Conservation (phyloP, 2,797 vertebrate genomes). For the Anguilla pacifica region DNA sequence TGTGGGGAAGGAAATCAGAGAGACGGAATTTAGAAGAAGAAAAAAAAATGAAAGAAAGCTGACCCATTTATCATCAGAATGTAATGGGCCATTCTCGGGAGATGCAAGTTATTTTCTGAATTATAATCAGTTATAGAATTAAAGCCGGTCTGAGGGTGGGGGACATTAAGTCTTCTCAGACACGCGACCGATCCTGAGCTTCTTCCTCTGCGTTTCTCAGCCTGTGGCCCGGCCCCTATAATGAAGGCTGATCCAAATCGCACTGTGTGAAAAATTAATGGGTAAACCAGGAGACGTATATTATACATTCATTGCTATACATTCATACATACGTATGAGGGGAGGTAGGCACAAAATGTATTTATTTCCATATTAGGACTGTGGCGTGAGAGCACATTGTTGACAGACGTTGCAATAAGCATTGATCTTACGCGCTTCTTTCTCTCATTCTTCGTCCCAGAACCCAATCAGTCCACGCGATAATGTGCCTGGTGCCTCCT, state of each 20-base stretch:
- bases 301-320: background rate
- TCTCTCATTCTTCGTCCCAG: background rate
- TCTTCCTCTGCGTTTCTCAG: background rate
- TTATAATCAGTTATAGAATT: background rate
- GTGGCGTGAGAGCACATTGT: background rate
- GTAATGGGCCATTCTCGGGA: slow-evolving; percentile 17
- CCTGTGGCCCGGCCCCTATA: background rate
- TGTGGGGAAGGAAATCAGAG: slow-evolving; percentile 17
- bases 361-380: slow-evolving; percentile 26
- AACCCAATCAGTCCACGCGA: background rate
- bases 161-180: slow-evolving; percentile 9
- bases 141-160: background rate
- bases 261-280: background rate
- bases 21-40: background rate
- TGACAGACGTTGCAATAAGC: slow-evolving; percentile 18
- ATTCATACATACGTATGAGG: background rate
- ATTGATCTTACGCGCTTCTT: slow-evolving; percentile 27
- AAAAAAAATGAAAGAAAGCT: slow-evolving; percentile 5
- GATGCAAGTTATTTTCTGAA: slow-evolving; percentile 2
- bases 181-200: background rate
- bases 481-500: background rate
- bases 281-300: background rate
- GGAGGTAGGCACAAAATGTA: background rate
- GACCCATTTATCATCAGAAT: slow-evolving; percentile 30
- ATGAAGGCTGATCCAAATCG: background rate